Conservation (phyloP, 2,113 vertebrate genomes). For the Sorex fumeus region DNA sequence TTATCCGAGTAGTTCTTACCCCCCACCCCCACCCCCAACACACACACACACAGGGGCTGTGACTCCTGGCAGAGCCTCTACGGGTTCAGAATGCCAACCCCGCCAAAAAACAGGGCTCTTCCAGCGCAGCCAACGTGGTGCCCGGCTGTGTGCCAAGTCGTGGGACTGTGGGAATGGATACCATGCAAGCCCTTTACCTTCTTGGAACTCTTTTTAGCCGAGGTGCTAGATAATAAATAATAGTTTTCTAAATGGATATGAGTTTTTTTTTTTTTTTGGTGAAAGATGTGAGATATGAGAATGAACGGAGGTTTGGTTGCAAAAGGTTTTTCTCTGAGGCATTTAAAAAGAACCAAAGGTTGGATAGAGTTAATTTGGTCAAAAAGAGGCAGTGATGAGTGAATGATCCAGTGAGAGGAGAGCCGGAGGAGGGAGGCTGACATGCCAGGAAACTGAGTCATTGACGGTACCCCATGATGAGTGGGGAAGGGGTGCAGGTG, state of each 20-base stretch:
- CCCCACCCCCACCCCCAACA: too few relatives aligned
- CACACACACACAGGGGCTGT: too few relatives aligned
- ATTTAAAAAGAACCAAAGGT: neutral
- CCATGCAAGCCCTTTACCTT: neutral
- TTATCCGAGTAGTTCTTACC: too few relatives aligned
- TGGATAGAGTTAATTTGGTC: conserved; percentile 12
- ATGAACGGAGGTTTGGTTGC: neutral
- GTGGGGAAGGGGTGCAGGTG: neutral
- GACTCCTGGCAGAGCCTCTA: too few relatives aligned
- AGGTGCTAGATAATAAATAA: neutral
- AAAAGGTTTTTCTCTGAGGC: conserved; percentile 37
- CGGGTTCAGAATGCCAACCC: too few relatives aligned
- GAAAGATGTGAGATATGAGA: neutral
- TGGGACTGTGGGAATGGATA: neutral
- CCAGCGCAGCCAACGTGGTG: neutral
- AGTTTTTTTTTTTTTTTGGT: neutral
- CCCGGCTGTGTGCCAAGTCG: neutral
- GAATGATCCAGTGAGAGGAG: neutral
- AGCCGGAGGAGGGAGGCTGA: neutral
- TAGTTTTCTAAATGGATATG: neutral
- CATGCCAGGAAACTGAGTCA: neutral
- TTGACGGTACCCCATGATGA: neutral
- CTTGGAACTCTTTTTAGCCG: neutral
- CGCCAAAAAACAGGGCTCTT: neutral
- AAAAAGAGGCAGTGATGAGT: neutral